Evolutionary conservation across 2,113 vertebrate species (phyloP).

Genomic region (Regulus satrapa): DNA sequence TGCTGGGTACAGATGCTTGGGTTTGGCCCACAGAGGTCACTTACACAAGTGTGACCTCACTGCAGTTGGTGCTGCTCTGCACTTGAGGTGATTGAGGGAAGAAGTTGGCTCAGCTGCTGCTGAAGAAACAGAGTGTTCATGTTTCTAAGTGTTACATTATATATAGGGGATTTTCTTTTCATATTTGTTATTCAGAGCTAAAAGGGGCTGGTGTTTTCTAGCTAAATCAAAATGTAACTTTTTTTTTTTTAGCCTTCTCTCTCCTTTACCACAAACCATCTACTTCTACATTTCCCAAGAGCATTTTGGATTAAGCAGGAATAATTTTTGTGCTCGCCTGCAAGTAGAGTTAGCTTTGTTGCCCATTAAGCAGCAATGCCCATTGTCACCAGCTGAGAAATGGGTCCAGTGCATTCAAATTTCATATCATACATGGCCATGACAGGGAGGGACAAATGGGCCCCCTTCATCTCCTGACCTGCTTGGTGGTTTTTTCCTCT

Average conservation of each 20-base stretch:
- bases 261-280: neutral
- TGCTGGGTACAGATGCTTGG: neutral
- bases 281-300: neutral
- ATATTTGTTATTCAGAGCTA: neutral
- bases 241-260: neutral
- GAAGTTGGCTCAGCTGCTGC: neutral
- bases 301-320: neutral
- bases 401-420: neutral
- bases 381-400: neutral
- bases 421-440: neutral
- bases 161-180: conserved; percentile 20
- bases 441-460: neutral
- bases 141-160: conserved; percentile 14
- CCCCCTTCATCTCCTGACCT: neutral
- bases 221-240: neutral
- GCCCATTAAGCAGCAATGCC: neutral
- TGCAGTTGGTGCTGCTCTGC: neutral
- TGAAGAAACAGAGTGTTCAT: neutral
- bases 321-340: neutral
- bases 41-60: neutral
- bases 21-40: neutral
- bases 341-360: neutral
- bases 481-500: neutral
- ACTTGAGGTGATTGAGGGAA: neutral
- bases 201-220: neutral